Conservation (phyloP, 2,797 vertebrate species). For the Pipistrellus pygmaeus region DNA sequence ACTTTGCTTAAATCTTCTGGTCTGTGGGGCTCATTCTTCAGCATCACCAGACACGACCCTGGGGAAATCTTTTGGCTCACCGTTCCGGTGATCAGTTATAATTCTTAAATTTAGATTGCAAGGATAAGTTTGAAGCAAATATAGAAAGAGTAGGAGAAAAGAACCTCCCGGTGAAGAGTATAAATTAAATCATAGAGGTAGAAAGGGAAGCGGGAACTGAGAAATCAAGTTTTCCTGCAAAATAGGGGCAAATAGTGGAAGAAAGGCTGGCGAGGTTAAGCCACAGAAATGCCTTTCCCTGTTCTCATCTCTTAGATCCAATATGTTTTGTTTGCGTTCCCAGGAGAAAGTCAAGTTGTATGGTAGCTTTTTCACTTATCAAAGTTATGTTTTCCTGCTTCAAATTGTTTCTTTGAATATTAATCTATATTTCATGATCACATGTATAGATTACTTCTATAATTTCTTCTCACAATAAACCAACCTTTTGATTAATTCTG, state of each 20-base stretch:
- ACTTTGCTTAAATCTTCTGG: too few species aligned
- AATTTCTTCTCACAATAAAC: conserved; percentile 48
- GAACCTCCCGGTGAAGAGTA: background rate
- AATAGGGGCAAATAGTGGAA: background rate
- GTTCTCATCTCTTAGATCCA: background rate
- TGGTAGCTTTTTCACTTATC: background rate
- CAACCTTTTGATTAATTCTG: conserved; percentile 58
- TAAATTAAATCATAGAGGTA: background rate
- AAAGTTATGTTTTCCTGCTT: background rate
- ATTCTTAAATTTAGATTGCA: background rate
- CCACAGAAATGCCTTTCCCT: background rate
- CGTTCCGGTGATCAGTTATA: background rate
- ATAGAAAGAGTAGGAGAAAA: background rate
- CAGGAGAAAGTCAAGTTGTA: background rate
- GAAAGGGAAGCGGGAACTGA: background rate
- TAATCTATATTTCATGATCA: background rate
- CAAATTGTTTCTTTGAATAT: background rate
- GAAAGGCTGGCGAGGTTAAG: background rate
- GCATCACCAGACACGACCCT: too few species aligned
- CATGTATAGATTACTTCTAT: background rate
- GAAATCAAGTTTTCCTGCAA: background rate
- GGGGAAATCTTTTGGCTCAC: too few species aligned
- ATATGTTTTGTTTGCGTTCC: background rate
- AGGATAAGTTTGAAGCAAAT: background rate
- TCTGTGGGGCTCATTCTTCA: too few species aligned